Base-by-base conservation (phyloP, 2,113 vertebrate species). In the Orycteropus afer region DNA sequence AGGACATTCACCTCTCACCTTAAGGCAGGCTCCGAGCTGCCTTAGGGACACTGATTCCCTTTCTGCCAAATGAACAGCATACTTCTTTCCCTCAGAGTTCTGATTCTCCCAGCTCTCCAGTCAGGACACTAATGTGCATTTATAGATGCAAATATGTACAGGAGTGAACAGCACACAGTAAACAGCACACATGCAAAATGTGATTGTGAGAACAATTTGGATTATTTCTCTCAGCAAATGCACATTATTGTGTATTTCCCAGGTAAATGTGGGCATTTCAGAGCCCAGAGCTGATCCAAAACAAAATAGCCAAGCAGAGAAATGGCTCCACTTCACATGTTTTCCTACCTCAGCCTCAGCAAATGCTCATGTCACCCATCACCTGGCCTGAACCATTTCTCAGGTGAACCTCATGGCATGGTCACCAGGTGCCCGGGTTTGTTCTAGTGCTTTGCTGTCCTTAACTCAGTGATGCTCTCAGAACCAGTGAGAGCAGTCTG, bases 11-110 rank as follows among this genome's bases (percentile, higher is more conserved):
- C 47, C 55, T 57, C n/a, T 49, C 12, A 37, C 45, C 27, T 61
- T 55, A 7, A 4, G 5, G 7, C 0, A 37, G 49, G 49, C 59
- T 32, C 87, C 0, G 6, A 47, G 25, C 45, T 37, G 4, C 55
- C 42, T 45, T 42, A 13, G 76, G 11, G 18, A 53, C 0, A 0
- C 17, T 4, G 27, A 29, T 34, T 47, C 1, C 3, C 53, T 15
- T 69, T 40, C 37, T 57, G 25, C 71, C 4, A 20, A 37, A 34
- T 45, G 37, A 27, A 65, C 7, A 18, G 34, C 2, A 0, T 40
- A 51, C 10, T 12, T 53, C 40, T 71, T 45, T 20, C 4, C 14
- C 37, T 40, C 47, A 25, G 1, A 2, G 17, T 51, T n/a, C 51
- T 37, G 49, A 55, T 27, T 27, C 42, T n/a, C 5, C 9, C 1